A percentile compares a stretch with the other conserved stretches of the same genome.
phyloP scores from a whole-genome alignment of 2,888 invertebrate species.

The Diadromus collaris region DNA sequence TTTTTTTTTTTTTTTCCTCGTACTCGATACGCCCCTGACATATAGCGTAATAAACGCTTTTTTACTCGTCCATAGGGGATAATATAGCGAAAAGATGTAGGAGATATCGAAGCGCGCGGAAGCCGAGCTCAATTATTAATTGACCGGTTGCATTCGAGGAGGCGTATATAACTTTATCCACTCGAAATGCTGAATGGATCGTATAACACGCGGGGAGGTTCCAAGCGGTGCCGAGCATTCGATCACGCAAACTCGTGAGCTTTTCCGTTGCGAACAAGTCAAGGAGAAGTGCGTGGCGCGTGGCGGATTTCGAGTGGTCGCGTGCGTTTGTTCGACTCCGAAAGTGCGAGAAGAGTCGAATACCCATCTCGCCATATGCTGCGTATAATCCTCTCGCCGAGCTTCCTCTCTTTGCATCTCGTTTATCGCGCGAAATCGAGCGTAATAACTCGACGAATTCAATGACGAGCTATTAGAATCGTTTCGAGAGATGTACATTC shows the following conservation, averaged over 20 bases:
- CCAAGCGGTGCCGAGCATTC: slow-evolving; percentile 26
- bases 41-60: slow-evolving; percentile 16
- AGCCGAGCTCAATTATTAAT: slow-evolving; percentile 74
- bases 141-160: slow-evolving; percentile 68
- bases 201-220: slow-evolving; percentile 28
- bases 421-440: slow-evolving; percentile 51
- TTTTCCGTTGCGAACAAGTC: slow-evolving; percentile 44
- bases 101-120: slow-evolving; percentile 59
- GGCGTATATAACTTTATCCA: slow-evolving; percentile 66
- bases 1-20: slow-evolving; percentile 13
- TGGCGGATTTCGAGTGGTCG: slow-evolving; percentile 53
- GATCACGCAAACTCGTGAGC: slow-evolving; percentile 49
- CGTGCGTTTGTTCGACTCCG: slow-evolving; percentile 44
- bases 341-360: slow-evolving; percentile 46
- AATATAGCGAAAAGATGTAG: slow-evolving; percentile 47
- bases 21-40: slow-evolving; percentile 45
- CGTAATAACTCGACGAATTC: slow-evolving; percentile 46
- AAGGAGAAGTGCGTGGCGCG: slow-evolving; percentile 49
- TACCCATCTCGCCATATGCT: slow-evolving; percentile 43
- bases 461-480: slow-evolving; percentile 33
- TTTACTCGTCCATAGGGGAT: slow-evolving; percentile 22
- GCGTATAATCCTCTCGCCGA: slow-evolving; percentile 15
- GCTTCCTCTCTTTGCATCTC: slow-evolving; percentile 36
- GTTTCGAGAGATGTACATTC: slow-evolving; percentile 14
- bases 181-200: slow-evolving; percentile 68